phyloP scores from a whole-genome alignment of 1,140 invertebrate genomes.

The Psilanteris sp. region DNA sequence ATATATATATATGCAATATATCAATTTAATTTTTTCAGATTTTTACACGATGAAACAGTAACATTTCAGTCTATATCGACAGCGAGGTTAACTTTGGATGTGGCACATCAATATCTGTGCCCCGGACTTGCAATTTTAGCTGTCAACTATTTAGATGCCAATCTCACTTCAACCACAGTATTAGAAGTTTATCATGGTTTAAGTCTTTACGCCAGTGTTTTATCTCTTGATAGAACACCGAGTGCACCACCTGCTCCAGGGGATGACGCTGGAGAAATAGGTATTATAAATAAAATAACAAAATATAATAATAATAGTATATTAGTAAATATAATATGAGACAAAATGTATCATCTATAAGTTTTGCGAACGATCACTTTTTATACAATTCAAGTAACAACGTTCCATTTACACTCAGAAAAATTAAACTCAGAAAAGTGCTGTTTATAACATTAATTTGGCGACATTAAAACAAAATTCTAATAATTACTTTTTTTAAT shows the following conservation, averaged over 20 bases:
- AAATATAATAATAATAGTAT: background rate
- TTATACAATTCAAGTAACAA: no score
- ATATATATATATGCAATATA: no score
- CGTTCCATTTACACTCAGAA: no score
- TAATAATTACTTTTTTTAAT: no score
- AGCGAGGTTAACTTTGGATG: conserved; percentile 84
- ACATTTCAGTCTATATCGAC: conserved; percentile 83
- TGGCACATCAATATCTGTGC: conserved; percentile 85
- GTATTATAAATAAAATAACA: conserved; percentile 22
- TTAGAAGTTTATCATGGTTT: conserved; percentile 79
- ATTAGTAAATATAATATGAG: no score
- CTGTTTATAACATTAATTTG: no score
- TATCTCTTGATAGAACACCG: conserved; percentile 32
- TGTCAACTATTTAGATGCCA: conserved; percentile 81
- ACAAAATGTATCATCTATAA: no score
- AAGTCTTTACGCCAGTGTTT: conserved; percentile 71
- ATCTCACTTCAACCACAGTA: conserved; percentile 78
- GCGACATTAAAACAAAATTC: no score
- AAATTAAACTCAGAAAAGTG: no score
- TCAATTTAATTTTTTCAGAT: conserved; percentile 79
- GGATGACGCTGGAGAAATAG: conserved; percentile 70
- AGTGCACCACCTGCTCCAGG: conserved; percentile 62
- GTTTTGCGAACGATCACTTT: no score
- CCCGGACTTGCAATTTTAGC: conserved; percentile 82
- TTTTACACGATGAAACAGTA: conserved; percentile 83